These are phyloP conservation scores for Oedothorax gibbosus DNA, from an alignment of 1,140 invertebrate genomes.

Conservation along the genomic window DNA sequence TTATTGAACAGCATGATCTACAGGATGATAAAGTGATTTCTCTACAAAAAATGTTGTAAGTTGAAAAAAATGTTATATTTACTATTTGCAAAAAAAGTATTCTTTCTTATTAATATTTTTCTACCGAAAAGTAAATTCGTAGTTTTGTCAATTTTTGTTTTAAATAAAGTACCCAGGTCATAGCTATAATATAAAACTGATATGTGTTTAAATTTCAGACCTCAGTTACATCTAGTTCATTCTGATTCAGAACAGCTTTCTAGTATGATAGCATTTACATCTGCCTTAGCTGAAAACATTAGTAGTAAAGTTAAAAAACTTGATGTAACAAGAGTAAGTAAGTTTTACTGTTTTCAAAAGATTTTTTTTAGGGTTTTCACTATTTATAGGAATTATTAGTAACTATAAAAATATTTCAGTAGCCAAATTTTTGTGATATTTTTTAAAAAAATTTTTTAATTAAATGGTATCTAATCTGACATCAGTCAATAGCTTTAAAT, in stretches of 20 bases:
- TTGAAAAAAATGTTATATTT: no score
- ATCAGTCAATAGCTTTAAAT: no score
- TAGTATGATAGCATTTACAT: slow-evolving; percentile 88
- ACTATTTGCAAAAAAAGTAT: slow-evolving; percentile 10
- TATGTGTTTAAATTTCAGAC: slow-evolving; percentile 62
- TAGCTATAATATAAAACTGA: neutral
- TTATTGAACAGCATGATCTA: slow-evolving; percentile 74
- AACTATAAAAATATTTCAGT: no score
- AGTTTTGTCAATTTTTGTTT: neutral
- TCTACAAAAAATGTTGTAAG: slow-evolving; percentile 70
- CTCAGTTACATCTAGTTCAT: slow-evolving; percentile 77
- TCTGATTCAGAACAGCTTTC: slow-evolving; percentile 81
- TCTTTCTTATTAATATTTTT: neutral
- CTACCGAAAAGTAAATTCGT: neutral
- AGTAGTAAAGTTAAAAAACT: slow-evolving; percentile 95
- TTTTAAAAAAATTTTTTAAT: no score
- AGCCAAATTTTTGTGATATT: no score
- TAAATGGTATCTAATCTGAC: no score
- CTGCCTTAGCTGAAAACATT: slow-evolving; percentile 90
- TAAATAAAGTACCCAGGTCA: no score
- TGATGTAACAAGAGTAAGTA: slow-evolving; percentile 88
- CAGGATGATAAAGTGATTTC: slow-evolving; percentile 78
- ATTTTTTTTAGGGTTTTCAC: neutral
- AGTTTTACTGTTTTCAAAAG: neutral
- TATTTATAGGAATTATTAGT: no score